phyloP scores from a whole-genome alignment of 2,113 vertebrate species.

The Nesoenas mayeri region DNA sequence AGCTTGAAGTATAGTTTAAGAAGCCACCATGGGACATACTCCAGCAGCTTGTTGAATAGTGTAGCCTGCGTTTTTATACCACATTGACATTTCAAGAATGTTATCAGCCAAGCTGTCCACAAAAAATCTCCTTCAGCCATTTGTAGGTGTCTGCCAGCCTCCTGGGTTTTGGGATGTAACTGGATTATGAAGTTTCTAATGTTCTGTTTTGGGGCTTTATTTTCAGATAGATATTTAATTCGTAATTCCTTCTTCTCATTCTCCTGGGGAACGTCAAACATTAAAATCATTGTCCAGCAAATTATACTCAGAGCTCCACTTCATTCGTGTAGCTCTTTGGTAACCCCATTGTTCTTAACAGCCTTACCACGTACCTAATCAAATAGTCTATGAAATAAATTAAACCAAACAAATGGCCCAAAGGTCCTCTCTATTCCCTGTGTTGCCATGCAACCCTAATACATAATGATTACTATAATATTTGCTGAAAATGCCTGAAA shows the following conservation, averaged over 20 bases:
- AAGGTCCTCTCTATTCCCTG: not conserved
- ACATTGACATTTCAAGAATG: not conserved
- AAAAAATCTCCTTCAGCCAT: not conserved
- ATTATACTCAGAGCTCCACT: not conserved
- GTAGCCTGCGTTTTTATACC: not conserved
- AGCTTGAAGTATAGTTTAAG: not conserved
- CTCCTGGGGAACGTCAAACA: not conserved
- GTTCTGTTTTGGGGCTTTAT: not conserved
- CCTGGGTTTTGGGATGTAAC: not conserved
- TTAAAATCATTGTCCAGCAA: not conserved
- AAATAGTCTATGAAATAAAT: not conserved
- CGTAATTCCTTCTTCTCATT: not conserved
- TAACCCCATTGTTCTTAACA: not conserved
- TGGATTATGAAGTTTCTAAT: not conserved
- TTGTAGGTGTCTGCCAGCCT: rapidly evolving
- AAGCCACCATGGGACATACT: not conserved
- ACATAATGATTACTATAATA: not conserved
- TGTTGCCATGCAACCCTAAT: not conserved
- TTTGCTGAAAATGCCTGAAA: not conserved
- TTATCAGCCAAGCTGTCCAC: rapidly evolving
- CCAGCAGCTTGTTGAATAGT: not conserved
- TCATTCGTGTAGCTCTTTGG: not conserved
- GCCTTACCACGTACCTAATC: not conserved
- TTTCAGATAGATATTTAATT: not conserved
- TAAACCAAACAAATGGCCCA: not conserved